Conservation (phyloP, 2,797 vertebrate genomes). For the Acridotheres tristis region DNA sequence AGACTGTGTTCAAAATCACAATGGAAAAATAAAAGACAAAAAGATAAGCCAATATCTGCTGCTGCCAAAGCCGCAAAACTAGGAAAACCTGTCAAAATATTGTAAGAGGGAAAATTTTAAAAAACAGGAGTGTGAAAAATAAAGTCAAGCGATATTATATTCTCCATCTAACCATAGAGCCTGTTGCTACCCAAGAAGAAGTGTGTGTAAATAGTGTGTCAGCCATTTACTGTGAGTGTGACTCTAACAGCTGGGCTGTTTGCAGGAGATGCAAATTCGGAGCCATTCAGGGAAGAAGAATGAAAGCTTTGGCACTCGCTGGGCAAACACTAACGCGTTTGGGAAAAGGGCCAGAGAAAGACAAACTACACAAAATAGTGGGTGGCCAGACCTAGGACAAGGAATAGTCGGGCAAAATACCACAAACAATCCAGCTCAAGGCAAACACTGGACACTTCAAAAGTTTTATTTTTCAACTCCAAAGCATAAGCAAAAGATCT, state of each 20-base stretch:
- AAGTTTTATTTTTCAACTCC: constrained; percentile 11
- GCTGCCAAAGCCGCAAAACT: not conserved
- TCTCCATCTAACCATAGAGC: constrained; percentile 6
- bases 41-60: constrained; percentile 20
- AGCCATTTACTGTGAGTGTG: constrained; percentile 67
- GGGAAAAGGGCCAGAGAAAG: constrained; percentile 72
- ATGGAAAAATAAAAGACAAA: not conserved
- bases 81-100: constrained; percentile 57
- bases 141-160: constrained; percentile 37
- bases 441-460: constrained; percentile 3
- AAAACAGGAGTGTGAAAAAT: not conserved
- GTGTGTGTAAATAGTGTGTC: constrained; percentile 68
- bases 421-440: constrained; percentile 34
- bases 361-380: constrained; percentile 63
- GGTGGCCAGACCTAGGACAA: constrained; percentile 51
- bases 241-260: constrained; percentile 75
- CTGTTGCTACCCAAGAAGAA: constrained; percentile 59
- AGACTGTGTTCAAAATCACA: constrained; percentile 6
- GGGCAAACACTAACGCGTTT: constrained; percentile 64
- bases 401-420: constrained; percentile 43
- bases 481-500: not conserved
- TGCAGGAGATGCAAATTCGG: constrained; percentile 75
- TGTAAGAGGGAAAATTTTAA: not conserved
- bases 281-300: constrained; percentile 70
- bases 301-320: constrained; percentile 67